A percentile compares a stretch with the other conserved stretches of the same genome.
Conservation (phyloP, 2,797 vertebrate species). For the Myotis vivesi region DNA sequence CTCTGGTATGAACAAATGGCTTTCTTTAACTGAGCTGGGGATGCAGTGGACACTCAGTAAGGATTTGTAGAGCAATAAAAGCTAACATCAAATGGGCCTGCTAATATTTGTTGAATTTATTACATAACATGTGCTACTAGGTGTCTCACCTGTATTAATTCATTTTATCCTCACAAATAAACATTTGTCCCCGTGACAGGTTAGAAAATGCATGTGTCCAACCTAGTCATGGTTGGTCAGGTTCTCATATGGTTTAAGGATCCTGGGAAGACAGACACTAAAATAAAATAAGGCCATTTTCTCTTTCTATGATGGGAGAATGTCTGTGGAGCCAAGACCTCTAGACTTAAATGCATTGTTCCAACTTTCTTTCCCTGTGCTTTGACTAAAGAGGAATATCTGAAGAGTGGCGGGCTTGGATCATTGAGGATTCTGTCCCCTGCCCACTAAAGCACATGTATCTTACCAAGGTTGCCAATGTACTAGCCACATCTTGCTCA, state of each 20-base stretch:
- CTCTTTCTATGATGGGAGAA: background rate
- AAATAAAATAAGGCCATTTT: background rate
- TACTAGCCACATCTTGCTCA: background rate
- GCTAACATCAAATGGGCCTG: background rate
- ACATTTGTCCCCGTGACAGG: background rate
- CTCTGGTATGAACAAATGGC: background rate
- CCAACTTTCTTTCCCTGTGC: background rate
- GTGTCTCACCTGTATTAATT: background rate
- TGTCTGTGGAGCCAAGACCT: background rate
- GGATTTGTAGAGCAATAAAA: background rate
- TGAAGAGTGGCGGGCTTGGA: background rate
- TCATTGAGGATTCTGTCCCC: background rate
- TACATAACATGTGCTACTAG: background rate
- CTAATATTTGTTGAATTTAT: background rate
- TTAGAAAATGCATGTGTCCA: background rate
- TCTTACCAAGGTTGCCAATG: background rate
- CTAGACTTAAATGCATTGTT: background rate
- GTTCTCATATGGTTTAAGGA: background rate
- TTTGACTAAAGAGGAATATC: background rate
- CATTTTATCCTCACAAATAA: background rate
- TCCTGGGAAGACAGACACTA: background rate
- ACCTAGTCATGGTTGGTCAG: background rate
- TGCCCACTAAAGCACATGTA: accelerated
- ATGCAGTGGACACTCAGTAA: background rate
- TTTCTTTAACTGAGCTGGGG: background rate